phyloP scores from a whole-genome alignment of 2,888 invertebrate genomes.

The Hypsopygia costalis region DNA sequence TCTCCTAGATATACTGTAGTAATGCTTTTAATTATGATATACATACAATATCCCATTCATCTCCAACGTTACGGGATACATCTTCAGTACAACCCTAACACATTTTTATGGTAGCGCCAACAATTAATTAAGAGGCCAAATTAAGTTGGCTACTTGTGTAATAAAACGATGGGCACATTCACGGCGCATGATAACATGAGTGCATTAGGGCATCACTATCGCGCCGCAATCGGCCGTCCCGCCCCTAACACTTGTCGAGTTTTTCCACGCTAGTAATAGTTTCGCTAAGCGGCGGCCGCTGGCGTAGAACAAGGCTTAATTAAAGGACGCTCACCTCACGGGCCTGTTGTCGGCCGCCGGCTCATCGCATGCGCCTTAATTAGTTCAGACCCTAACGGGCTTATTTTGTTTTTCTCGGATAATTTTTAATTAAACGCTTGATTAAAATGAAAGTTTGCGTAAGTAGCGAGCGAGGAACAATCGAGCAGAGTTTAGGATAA shows the following conservation, averaged over 20 bases:
- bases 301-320: constrained; percentile 63
- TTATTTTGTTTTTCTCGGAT: constrained; percentile 81
- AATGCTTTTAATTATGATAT: too few relatives aligned
- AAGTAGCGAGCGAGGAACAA: constrained; percentile 79
- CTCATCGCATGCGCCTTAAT: constrained; percentile 78
- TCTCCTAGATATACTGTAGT: constrained; percentile 7
- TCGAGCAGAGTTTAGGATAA: constrained; percentile 80
- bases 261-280: constrained; percentile 62
- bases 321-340: constrained; percentile 73
- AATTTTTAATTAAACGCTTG: constrained; percentile 81
- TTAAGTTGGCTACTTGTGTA: constrained; percentile 8
- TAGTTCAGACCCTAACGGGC: constrained; percentile 78
- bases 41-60: too few relatives aligned
- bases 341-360: constrained; percentile 58
- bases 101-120: constrained; percentile 1
- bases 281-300: constrained; percentile 59
- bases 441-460: constrained; percentile 81
- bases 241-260: constrained; percentile 54
- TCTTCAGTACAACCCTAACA: neutral
- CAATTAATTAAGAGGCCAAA: constrained; percentile 8
- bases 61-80: too few relatives aligned
- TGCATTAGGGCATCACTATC: neutral
- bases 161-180: constrained; percentile 4
- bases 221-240: constrained; percentile 26
- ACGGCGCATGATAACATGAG: constrained; percentile 6